Evolutionary conservation across 2,888 invertebrate species (phyloP), one percentile per base, ranked within the genome.

Genomic region (Agriopis marginaria): DNA sequence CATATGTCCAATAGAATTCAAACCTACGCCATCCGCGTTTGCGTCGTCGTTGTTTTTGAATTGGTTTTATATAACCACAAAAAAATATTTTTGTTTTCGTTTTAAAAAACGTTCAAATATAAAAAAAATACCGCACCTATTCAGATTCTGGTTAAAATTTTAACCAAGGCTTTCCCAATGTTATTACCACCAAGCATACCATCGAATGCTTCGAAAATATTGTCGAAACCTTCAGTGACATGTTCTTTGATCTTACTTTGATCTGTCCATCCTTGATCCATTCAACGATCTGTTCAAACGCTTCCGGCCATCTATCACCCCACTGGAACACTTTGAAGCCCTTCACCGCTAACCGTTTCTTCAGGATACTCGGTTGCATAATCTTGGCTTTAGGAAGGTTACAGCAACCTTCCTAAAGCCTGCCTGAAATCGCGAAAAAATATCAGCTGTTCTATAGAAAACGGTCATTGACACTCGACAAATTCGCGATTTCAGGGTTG

Each of bases 221-320:
- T 58, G 8, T 45, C 95, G 81, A 96, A 96, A 12, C 96, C 96
- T 65, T 95, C 90, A 0, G 95, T 95, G 0, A 95, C 82, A 0
- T 58, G 58, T 45, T 45, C 58, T 0, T n/a, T n/a, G n/a, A n/a
- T n/a, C 12, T 58, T 32, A 45, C 45, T 45, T 58, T 45, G 4
- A 58, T 23, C 32, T 45, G 17, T 6, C 12, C 58, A 8, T 45
- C 32, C 10, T 58, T 45, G 32, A 58, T 45, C 58, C 45, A 58
- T 44, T 45, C 23, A 4, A 45, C 9, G 8, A 58, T 23, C 45
- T 45, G 58, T 7, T 45, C 45, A 42, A 58, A 58, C 1, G 58
- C 58, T 7, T 58, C 58, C 17, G 23, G 32, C 58, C 92, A 58
- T 0, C 58, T 44, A 23, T 58, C 58, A 4, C 6, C 23, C 58